phyloP scores from a whole-genome alignment of 2,888 invertebrate species.

The Cabera pusaria region DNA sequence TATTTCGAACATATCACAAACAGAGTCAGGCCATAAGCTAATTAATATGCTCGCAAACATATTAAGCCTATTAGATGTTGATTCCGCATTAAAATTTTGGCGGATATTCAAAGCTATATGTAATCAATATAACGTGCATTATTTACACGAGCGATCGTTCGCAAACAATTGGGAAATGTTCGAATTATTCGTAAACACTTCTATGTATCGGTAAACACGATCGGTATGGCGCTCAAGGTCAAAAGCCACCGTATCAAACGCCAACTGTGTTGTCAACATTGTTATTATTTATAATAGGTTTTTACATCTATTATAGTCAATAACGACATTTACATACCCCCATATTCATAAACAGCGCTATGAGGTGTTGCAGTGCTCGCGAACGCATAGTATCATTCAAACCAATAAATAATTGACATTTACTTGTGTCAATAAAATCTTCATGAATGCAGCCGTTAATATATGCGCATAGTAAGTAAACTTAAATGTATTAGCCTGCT shows the following conservation, averaged over 20 bases:
- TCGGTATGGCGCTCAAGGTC: conserved; percentile 9
- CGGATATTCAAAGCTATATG: conserved; percentile 16
- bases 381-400: no score
- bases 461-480: no score
- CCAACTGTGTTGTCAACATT: no score
- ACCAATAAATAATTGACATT: no score
- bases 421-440: no score
- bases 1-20: conserved; percentile 1
- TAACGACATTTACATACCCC: no score
- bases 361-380: no score
- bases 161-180: conserved; percentile 43
- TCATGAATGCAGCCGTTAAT: no score
- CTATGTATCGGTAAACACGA: conserved; percentile 23
- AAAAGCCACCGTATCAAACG: conserved; percentile 5
- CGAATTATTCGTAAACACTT: conserved; percentile 67
- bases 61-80: conserved; percentile 40
- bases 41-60: conserved; percentile 26
- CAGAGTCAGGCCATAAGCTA: conserved; percentile 9
- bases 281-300: no score
- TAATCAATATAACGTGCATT: conserved; percentile 34
- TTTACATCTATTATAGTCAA: no score
- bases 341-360: no score
- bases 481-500: no score
- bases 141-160: conserved; percentile 35
- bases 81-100: conserved; percentile 35